Percentiles rank a stretch among this genome's conserved stretches.
phyloP scores from a whole-genome alignment of 2,888 invertebrate genomes.

The Diarsia brunnea region DNA sequence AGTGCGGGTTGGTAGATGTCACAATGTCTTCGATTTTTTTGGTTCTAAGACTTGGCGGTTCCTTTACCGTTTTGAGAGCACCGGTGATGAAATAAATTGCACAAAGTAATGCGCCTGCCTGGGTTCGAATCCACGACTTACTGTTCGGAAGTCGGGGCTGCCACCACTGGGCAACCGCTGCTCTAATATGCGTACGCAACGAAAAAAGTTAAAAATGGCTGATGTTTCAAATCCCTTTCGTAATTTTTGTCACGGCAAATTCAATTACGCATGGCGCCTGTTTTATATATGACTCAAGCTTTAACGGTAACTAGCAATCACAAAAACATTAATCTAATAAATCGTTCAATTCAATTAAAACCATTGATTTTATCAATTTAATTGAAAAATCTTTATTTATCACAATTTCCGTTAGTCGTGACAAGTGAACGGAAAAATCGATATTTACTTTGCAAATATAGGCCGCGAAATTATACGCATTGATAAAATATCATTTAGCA shows the following conservation, averaged over 20 bases:
- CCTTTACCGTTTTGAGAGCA: no score
- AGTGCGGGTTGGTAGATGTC: no score
- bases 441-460: constrained; percentile 40
- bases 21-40: no score
- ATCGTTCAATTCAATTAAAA: constrained; percentile 47
- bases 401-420: constrained; percentile 28
- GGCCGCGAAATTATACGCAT: constrained; percentile 17
- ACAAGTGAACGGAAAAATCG: constrained; percentile 44
- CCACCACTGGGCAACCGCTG: no score
- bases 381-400: constrained; percentile 53
- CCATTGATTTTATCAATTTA: constrained; percentile 47
- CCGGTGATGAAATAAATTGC: no score
- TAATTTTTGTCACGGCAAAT: background rate
- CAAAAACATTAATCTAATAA: constrained; percentile 33
- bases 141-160: no score
- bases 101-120: no score
- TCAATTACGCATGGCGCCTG: background rate
- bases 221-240: background rate
- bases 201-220: no score
- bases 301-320: constrained; percentile 1
- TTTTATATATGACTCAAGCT: constrained; percentile 9
- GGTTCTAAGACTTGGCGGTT: no score
- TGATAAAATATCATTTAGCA: constrained; percentile 25
- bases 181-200: no score
- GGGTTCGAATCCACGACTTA: no score